phyloP scores from a whole-genome alignment of 2,113 vertebrate genomes.

The Labeo catla region DNA sequence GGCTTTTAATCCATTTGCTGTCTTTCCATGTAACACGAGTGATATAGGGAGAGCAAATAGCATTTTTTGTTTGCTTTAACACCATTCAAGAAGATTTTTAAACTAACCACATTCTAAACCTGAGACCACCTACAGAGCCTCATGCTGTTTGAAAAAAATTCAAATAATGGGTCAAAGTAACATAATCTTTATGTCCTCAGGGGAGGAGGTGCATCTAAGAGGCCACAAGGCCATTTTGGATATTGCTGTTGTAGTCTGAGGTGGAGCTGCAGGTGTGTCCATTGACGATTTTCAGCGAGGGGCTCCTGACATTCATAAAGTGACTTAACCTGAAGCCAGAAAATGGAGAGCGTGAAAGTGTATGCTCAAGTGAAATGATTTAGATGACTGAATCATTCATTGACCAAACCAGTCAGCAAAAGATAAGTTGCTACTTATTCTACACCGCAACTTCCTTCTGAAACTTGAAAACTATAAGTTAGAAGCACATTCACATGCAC shows the following conservation, averaged over 20 bases:
- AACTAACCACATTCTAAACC: slow-evolving; percentile 6
- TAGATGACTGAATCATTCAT: background rate
- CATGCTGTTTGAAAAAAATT: background rate
- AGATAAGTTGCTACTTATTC: background rate
- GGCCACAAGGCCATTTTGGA: background rate
- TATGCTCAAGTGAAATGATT: background rate
- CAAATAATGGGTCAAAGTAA: slow-evolving; percentile 25
- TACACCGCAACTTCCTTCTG: background rate
- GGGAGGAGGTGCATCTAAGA: background rate
- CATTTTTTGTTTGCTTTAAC: background rate
- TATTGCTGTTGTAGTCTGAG: slow-evolving; percentile 17
- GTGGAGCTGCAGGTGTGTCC: slow-evolving; percentile 28
- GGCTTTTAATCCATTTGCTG: background rate
- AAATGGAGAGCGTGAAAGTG: background rate
- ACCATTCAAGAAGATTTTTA: slow-evolving; percentile 4
- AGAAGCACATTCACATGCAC: background rate
- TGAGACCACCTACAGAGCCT: slow-evolving; percentile 26
- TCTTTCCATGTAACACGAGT: background rate
- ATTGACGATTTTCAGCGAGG: slow-evolving; percentile 23
- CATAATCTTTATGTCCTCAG: background rate
- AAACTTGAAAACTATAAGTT: background rate
- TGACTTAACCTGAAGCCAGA: slow-evolving; percentile 18
- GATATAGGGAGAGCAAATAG: background rate
- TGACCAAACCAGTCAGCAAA: background rate
- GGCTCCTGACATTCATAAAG: background rate